Evolutionary conservation across 2,113 vertebrate species (phyloP).

Genomic region (Pollimyrus isidori): DNA sequence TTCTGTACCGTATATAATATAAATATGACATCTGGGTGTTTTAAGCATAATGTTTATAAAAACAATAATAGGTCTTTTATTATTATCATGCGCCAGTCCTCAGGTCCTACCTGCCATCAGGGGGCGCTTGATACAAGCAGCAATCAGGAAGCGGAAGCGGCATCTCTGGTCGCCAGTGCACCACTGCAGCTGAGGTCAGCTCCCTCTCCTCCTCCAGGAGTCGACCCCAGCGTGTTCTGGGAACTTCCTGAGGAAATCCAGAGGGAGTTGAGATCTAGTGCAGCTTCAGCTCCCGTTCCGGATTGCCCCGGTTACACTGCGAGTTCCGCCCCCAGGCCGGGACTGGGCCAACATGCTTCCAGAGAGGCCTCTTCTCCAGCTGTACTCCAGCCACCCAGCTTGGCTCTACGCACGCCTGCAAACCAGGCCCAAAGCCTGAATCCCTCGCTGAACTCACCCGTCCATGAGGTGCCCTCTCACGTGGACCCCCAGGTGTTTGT

Average conservation of each 20-base stretch:
- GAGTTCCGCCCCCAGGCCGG: background rate
- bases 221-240: constrained; percentile 71
- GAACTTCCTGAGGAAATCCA: constrained; percentile 74
- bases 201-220: constrained; percentile 42
- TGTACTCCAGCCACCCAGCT: background rate
- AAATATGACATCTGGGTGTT: background rate
- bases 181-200: background rate
- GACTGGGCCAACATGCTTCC: background rate
- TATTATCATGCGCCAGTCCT: background rate
- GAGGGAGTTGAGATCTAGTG: constrained; percentile 62
- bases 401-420: too few relatives aligned
- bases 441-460: background rate
- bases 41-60: background rate
- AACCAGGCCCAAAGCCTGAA: background rate
- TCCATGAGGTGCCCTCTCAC: constrained; percentile 51
- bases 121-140: background rate
- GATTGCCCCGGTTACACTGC: background rate
- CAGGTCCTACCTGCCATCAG: background rate
- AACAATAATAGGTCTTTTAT: background rate
- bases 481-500: constrained; percentile 73
- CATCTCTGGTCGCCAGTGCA: background rate
- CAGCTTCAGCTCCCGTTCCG: background rate
- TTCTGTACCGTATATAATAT: background rate
- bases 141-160: background rate
- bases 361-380: background rate